Evolutionary conservation across 2,113 vertebrate genomes (phyloP).

Genomic region (Tenrec ecaudatus): DNA sequence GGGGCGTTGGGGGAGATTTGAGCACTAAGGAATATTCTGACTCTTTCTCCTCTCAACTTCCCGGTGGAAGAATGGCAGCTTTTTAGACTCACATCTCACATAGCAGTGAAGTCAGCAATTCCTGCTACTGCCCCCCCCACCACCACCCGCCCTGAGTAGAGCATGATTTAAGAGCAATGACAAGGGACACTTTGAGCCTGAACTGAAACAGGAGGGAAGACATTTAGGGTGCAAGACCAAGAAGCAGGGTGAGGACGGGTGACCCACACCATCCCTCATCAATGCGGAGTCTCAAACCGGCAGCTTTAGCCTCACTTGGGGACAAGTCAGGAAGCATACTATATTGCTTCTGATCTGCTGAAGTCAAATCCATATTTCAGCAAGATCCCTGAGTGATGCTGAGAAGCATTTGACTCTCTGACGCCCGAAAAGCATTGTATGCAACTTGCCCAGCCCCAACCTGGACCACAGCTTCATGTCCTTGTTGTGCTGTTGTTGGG

Average conservation of each 20-base stretch:
- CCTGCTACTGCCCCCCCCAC: background rate
- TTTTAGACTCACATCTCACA: slow-evolving; percentile 27
- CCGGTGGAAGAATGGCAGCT: background rate
- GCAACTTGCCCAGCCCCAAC: background rate
- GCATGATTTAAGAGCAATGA: background rate
- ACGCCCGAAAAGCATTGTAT: no score
- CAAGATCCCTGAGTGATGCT: background rate
- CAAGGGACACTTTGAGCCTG: background rate
- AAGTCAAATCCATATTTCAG: background rate
- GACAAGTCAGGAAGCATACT: background rate
- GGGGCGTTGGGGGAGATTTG: background rate
- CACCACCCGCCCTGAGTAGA: no score
- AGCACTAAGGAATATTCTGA: accelerated
- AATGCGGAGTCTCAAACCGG: accelerated
- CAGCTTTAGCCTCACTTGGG: accelerated
- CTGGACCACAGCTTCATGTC: background rate
- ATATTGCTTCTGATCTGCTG: no score
- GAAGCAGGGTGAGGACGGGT: accelerated
- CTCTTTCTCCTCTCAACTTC: background rate
- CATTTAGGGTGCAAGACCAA: accelerated
- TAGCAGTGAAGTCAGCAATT: background rate
- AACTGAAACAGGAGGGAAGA: no score
- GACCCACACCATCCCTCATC: accelerated
- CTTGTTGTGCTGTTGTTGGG: background rate
- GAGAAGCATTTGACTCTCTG: background rate